These are phyloP conservation scores for Mirounga angustirostris DNA, from an alignment of 2,113 vertebrate species.

Conservation along the genomic window DNA sequence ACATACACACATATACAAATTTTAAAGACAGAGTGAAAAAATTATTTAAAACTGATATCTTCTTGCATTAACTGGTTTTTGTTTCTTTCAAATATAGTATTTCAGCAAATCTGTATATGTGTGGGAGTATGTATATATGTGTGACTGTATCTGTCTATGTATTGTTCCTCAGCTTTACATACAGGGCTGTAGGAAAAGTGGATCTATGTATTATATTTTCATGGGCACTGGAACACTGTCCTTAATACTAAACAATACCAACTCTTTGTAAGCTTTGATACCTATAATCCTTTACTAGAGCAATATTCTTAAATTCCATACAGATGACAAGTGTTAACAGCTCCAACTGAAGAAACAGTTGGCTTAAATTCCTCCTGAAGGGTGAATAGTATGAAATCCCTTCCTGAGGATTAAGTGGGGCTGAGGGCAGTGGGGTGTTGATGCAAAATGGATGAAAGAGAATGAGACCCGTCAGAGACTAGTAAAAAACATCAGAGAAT, in stretches of 20 bases:
- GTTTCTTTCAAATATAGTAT: neutral
- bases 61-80: neutral
- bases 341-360: neutral
- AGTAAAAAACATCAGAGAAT: neutral
- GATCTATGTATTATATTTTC: neutral
- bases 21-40: neutral
- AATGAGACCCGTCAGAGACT: neutral
- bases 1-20: neutral
- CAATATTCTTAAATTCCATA: neutral
- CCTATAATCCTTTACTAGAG: neutral
- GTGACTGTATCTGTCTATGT: neutral
- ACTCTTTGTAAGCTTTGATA: neutral
- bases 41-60: slow-evolving; percentile 17
- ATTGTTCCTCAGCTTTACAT: neutral
- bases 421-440: neutral
- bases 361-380: neutral
- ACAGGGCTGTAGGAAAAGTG: neutral
- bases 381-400: neutral
- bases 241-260: neutral
- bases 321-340: neutral
- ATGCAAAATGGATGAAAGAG: neutral
- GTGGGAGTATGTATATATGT: neutral
- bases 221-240: neutral
- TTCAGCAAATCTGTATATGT: neutral
- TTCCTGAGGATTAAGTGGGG: neutral